A percentile compares a stretch with the other conserved stretches of the same genome.
Evolutionary conservation across 2,113 vertebrate genomes (phyloP).

Genomic region (Mionectes macconnelli): DNA sequence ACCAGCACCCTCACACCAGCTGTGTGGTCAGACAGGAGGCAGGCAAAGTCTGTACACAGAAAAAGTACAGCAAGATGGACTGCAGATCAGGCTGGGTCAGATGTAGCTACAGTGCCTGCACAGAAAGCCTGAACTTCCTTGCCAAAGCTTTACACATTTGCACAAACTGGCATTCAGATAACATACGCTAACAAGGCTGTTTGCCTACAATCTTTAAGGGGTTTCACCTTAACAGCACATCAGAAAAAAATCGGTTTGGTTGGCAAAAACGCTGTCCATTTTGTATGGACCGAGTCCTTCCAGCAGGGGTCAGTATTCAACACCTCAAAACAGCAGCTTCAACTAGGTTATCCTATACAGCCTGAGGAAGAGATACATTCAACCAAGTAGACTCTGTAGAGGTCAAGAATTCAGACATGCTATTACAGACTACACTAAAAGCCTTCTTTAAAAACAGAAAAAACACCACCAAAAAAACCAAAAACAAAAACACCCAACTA

Average conservation of each 20-base stretch:
- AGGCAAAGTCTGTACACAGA: neutral
- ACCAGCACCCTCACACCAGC: neutral
- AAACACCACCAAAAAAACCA: neutral
- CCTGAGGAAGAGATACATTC: neutral
- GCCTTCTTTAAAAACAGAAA: neutral
- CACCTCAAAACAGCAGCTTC: neutral
- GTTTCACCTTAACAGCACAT: neutral
- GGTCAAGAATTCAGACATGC: neutral
- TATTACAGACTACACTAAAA: neutral
- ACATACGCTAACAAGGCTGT: neutral
- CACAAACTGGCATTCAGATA: neutral
- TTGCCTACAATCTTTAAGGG: neutral
- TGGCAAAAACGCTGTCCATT: accelerated
- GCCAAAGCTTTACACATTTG: accelerated
- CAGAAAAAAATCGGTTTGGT: neutral
- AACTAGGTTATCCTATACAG: neutral
- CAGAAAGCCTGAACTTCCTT: neutral
- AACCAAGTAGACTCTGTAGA: neutral
- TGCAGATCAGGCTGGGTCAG: neutral
- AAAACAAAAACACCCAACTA: too few relatives aligned
- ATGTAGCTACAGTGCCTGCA: neutral
- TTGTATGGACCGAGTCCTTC: neutral
- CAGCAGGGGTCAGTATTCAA: slow-evolving; percentile 21
- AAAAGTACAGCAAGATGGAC: neutral
- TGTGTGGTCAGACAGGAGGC: neutral